Evolutionary conservation across 1,140 invertebrate species (phyloP).

Genomic region (Parapsyche elsis): DNA sequence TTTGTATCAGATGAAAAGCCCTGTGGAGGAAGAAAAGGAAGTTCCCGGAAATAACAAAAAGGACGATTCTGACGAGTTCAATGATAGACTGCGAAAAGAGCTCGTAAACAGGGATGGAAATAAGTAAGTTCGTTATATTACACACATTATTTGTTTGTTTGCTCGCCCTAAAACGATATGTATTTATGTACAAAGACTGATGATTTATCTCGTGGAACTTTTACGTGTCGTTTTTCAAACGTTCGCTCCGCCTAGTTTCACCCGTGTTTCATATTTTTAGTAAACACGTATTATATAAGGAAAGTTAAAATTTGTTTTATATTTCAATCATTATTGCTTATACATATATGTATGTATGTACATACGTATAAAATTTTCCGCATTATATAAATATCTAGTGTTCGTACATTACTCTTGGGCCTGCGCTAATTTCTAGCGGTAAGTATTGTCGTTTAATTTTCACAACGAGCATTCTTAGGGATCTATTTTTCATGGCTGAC

Average conservation of each 20-base stretch:
- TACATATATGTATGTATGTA: background rate
- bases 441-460: slow-evolving; percentile 3
- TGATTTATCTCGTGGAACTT: background rate
- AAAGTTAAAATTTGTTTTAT: background rate
- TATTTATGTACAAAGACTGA: background rate
- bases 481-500: background rate
- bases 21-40: slow-evolving; percentile 58
- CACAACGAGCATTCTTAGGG: background rate
- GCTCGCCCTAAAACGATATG: background rate
- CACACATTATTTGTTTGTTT: background rate
- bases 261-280: background rate
- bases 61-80: slow-evolving; percentile 74
- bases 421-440: background rate
- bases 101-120: slow-evolving; percentile 84
- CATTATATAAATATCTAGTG: background rate
- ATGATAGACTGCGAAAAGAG: slow-evolving; percentile 80
- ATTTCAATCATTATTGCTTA: background rate
- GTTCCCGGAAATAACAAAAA: slow-evolving; percentile 60
- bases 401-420: background rate
- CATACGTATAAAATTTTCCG: background rate
- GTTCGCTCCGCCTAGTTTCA: background rate
- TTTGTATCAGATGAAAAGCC: slow-evolving; percentile 50
- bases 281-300: too few species aligned
- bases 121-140: slow-evolving; percentile 70
- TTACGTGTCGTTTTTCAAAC: background rate